phyloP scores from a whole-genome alignment of 1,140 invertebrate genomes.

The Trachymyrmex septentrionalis region DNA sequence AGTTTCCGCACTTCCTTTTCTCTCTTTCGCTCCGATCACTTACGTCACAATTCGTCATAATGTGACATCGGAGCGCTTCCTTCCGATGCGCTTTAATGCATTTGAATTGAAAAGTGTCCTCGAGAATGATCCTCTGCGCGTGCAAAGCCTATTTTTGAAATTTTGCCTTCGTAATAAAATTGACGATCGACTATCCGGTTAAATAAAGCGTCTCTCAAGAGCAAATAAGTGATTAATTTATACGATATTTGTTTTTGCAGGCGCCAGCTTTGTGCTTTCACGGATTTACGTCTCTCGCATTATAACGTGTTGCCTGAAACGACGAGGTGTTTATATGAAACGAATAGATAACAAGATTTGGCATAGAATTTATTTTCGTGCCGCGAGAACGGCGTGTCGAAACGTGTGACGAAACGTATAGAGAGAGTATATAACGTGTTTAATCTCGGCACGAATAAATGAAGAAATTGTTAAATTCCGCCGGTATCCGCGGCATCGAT shows the following conservation, averaged over 20 bases:
- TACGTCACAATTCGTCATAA: neutral
- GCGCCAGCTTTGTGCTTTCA: neutral
- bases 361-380: neutral
- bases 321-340: neutral
- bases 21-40: neutral
- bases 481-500: neutral
- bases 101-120: neutral
- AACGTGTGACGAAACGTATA: neutral
- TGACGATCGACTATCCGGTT: no score
- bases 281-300: neutral
- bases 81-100: neutral
- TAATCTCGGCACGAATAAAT: constrained; percentile 9
- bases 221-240: neutral
- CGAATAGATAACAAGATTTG: neutral
- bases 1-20: neutral
- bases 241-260: neutral
- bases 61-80: neutral
- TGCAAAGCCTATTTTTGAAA: neutral
- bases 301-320: neutral
- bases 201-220: neutral
- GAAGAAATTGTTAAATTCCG: neutral
- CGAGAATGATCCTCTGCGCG: neutral
- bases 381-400: neutral
- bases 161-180: neutral
- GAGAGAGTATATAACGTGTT: neutral